A percentile compares a stretch with the other conserved stretches of the same genome.
These are phyloP conservation scores for Tipula lateralis DNA, from an alignment of 2,888 invertebrate genomes.

Conservation along the genomic window DNA sequence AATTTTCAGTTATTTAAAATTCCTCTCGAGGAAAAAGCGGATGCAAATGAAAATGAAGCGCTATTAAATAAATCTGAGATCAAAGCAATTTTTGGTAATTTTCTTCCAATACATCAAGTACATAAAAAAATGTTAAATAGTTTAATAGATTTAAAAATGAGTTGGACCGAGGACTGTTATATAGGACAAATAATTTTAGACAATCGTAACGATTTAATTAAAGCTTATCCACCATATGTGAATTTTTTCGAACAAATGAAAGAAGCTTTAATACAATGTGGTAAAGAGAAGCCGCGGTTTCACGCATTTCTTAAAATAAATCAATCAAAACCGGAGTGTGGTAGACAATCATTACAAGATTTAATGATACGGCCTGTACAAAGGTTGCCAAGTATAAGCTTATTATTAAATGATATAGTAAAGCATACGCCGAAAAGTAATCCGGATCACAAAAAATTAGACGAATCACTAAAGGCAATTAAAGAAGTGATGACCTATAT, in stretches of 20 bases:
- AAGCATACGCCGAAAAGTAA: conserved; percentile 87
- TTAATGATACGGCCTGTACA: conserved; percentile 96
- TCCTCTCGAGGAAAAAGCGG: conserved; percentile 81
- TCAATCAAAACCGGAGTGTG: conserved; percentile 91
- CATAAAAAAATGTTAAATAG: conserved; percentile 72
- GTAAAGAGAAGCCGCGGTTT: conserved; percentile 89
- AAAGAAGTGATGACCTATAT: conserved; percentile 94
- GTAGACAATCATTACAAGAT: conserved; percentile 91
- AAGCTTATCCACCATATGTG: conserved; percentile 95
- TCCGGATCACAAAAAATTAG: conserved; percentile 79
- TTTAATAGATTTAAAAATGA: conserved; percentile 47
- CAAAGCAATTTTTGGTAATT: conserved; percentile 91
- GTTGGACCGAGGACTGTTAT: conserved; percentile 83
- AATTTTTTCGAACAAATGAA: conserved; percentile 98
- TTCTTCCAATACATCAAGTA: conserved; percentile 90
- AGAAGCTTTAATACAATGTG: conserved; percentile 85
- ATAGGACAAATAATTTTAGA: conserved; percentile 85
- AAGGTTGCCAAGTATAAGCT: conserved; percentile 90
- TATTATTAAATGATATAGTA: conserved; percentile 88
- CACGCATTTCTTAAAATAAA: conserved; percentile 97
- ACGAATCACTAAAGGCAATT: conserved; percentile 79
- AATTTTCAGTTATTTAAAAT: conserved; percentile 80
- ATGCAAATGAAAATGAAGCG: conserved; percentile 64
- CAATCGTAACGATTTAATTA: conserved; percentile 81
- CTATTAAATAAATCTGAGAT: conserved; percentile 86